These are phyloP conservation scores for Proales similis DNA, from an alignment of 1,140 invertebrate genomes.

Conservation along the genomic window DNA sequence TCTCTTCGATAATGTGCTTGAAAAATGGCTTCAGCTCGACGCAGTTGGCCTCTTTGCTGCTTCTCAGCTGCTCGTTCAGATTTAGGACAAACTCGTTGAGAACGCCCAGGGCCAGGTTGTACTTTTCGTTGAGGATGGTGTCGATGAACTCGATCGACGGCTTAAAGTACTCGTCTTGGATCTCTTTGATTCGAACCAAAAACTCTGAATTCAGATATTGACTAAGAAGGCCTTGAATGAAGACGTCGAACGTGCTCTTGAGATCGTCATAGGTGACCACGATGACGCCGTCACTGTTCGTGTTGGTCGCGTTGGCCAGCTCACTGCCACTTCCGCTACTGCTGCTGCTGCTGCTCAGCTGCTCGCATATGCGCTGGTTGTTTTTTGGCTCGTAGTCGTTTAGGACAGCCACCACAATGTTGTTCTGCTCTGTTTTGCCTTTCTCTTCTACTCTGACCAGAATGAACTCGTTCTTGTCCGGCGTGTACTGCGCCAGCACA, in stretches of 20 bases:
- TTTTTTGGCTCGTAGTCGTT: conserved; percentile 30
- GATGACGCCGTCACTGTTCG: conserved; percentile 2
- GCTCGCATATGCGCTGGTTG: conserved; percentile 3
- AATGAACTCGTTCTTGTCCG: conserved; percentile 26
- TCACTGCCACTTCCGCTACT: too few relatives aligned
- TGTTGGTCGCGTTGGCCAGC: not conserved
- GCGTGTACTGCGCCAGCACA: conserved; percentile 28
- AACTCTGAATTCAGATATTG: conserved; percentile 31
- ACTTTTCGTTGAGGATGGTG: conserved; percentile 34
- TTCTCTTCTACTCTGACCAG: conserved; percentile 34
- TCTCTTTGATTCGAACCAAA: conserved; percentile 35
- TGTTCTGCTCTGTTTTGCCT: conserved; percentile 36
- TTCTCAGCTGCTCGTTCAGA: conserved; percentile 21
- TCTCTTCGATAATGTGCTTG: conserved; percentile 13
- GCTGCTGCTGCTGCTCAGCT: too few relatives aligned
- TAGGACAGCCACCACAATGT: conserved; percentile 27
- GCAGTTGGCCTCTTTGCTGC: not conserved
- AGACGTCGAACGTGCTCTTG: conserved; percentile 31
- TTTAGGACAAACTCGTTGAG: conserved; percentile 17
- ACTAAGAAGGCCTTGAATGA: conserved; percentile 24
- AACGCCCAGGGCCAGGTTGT: conserved; percentile 12
- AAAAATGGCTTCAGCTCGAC: conserved; percentile 14
- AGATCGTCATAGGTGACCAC: conserved; percentile 34
- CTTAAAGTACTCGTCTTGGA: conserved; percentile 35
- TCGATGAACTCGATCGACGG: conserved; percentile 34